phyloP scores from a whole-genome alignment of 2,797 vertebrate genomes.

The Rhinophrynus dorsalis region DNA sequence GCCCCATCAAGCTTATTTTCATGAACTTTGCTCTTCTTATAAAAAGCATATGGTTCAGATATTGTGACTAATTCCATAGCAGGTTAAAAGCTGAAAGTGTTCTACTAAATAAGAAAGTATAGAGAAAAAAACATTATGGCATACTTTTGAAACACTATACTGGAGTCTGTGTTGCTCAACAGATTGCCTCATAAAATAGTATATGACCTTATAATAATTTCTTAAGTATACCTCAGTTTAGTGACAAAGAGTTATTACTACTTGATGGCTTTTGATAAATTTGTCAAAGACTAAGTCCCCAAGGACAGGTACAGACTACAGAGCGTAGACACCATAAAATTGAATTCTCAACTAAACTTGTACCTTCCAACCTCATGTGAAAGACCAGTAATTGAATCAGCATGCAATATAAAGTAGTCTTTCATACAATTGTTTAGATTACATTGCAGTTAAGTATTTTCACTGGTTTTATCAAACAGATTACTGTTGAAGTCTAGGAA shows the following conservation, averaged over 20 bases:
- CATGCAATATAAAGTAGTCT: conserved; percentile 2
- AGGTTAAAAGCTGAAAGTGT: conserved; percentile 21
- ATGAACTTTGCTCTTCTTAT: conserved; percentile 25
- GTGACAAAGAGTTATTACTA: conserved; percentile 15
- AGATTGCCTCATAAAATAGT: conserved; percentile 13
- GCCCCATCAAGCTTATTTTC: conserved; percentile 31
- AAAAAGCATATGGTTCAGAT: conserved; percentile 25
- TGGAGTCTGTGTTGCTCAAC: background rate
- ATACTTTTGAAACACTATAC: background rate
- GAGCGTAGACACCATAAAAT: conserved; percentile 8
- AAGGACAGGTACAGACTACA: conserved; percentile 3
- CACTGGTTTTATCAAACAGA: no score
- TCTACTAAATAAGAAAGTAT: conserved; percentile 18
- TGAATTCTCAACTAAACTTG: background rate
- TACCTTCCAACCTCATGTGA: background rate
- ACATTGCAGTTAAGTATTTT: no score
- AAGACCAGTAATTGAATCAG: conserved; percentile 14
- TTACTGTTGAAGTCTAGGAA: no score
- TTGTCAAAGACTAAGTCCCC: conserved; percentile 11
- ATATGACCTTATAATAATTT: conserved; percentile 18
- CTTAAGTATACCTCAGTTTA: conserved; percentile 5
- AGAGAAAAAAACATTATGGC: background rate
- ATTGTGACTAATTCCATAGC: conserved; percentile 1
- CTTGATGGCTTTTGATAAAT: conserved; percentile 19
- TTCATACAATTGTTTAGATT: background rate